phyloP scores from a whole-genome alignment of 1,140 invertebrate genomes.

The Argopecten irradians region DNA sequence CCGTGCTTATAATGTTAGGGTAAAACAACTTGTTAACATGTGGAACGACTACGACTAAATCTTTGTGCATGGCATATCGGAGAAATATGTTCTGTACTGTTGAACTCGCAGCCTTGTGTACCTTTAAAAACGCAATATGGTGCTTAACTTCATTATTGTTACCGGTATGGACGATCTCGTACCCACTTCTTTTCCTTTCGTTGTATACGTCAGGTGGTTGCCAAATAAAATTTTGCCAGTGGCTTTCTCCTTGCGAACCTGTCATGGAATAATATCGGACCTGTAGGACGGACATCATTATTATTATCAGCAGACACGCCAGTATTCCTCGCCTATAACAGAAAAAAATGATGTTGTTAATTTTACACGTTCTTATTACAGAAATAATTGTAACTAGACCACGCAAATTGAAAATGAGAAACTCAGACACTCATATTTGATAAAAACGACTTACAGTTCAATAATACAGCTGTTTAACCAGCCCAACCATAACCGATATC shows the following conservation, averaged over 20 bases:
- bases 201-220: background rate
- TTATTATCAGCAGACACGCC: background rate
- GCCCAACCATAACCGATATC: too few species aligned
- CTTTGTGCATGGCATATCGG: constrained; percentile 42
- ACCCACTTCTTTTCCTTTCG: background rate
- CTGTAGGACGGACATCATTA: background rate
- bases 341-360: background rate
- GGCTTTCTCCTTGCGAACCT: background rate
- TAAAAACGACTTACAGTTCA: too few species aligned
- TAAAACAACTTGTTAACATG: constrained; percentile 30
- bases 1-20: constrained; percentile 19
- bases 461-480: too few species aligned
- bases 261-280: background rate
- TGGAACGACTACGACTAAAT: constrained; percentile 69
- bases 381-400: too few species aligned
- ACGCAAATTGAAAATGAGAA: too few species aligned
- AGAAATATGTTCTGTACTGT: constrained; percentile 57
- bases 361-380: too few species aligned
- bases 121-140: constrained; percentile 57
- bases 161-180: background rate
- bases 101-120: constrained; percentile 56
- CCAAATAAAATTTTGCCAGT: background rate
- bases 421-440: too few species aligned
- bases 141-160: background rate
- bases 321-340: background rate